A percentile compares a stretch with the other conserved stretches of the same genome.
Conservation (phyloP, 2,888 invertebrate genomes). For the Euspilapteryx auroguttella region DNA sequence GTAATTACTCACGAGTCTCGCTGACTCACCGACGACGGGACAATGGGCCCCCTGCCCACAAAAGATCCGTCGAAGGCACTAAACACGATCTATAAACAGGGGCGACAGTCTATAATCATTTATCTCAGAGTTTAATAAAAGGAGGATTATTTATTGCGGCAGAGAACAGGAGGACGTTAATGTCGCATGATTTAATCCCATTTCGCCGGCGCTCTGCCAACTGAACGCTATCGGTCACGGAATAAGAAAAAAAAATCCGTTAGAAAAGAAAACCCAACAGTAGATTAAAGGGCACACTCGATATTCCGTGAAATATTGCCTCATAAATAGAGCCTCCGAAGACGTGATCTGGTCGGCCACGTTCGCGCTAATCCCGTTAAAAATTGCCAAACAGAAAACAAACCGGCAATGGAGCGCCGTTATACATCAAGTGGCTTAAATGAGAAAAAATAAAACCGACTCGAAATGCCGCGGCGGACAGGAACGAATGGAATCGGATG, state of each 20-base stretch:
- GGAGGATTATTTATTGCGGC: slow-evolving; percentile 55
- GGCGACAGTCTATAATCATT: slow-evolving; percentile 54
- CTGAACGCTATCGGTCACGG: slow-evolving; percentile 6
- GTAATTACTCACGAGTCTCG: no score
- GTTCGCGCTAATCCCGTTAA: slow-evolving; percentile 49
- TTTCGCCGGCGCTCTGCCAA: slow-evolving; percentile 48
- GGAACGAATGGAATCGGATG: slow-evolving; percentile 13
- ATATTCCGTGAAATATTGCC: slow-evolving; percentile 59
- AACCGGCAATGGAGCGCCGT: slow-evolving; percentile 38
- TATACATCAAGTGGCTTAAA: slow-evolving; percentile 49
- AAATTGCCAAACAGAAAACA: slow-evolving; percentile 58
- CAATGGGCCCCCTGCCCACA: no score
- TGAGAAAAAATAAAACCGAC: slow-evolving; percentile 15
- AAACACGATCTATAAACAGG: slow-evolving; percentile 25
- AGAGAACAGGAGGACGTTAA: slow-evolving; percentile 25
- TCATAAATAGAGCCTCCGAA: slow-evolving; percentile 48
- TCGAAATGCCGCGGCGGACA: slow-evolving; percentile 19
- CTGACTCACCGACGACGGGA: no score
- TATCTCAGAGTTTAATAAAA: slow-evolving; percentile 61
- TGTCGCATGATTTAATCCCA: slow-evolving; percentile 59
- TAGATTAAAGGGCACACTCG: slow-evolving; percentile 58
- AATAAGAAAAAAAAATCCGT: slow-evolving; percentile 5
- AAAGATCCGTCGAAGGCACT: no score
- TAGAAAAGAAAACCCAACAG: slow-evolving; percentile 24
- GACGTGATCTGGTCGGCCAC: slow-evolving; percentile 44